Percentiles rank a stretch among this genome's conserved stretches.
Evolutionary conservation across 2,797 vertebrate species (phyloP).

Genomic region (Hipposideros larvatus): DNA sequence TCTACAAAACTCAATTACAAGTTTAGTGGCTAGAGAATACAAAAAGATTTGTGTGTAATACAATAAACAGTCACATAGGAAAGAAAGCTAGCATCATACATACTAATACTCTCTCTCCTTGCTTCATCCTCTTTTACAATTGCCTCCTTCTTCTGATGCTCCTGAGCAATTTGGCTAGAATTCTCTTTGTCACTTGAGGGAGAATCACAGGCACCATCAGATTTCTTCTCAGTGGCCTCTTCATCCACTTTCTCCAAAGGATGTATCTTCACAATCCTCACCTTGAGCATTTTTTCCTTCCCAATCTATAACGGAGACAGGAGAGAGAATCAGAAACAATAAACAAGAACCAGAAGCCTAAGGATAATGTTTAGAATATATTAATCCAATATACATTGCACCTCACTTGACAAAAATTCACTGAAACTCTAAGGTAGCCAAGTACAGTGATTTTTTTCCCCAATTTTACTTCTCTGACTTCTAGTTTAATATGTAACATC

Average conservation of each 20-base stretch:
- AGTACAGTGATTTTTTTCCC: not conserved
- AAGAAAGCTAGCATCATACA: constrained; percentile 83
- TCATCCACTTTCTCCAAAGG: constrained; percentile 93
- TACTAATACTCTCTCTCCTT: constrained; percentile 95
- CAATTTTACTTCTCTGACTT: constrained; percentile 49
- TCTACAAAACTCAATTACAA: not conserved
- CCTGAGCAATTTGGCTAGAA: constrained; percentile 92
- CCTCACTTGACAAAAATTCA: constrained; percentile 23
- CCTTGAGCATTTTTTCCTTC: constrained; percentile 95
- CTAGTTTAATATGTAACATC: not conserved
- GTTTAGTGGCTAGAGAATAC: constrained; percentile 18
- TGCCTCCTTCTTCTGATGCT: constrained; percentile 94
- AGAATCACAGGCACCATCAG: constrained; percentile 96
- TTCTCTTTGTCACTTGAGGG: constrained; percentile 99
- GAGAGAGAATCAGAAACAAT: constrained; percentile 39
- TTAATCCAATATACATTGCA: not conserved
- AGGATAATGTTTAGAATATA: not conserved
- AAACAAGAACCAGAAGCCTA: constrained; percentile 31
- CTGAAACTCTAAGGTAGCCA: not conserved
- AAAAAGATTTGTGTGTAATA: not conserved
- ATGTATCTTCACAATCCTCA: constrained; percentile 95
- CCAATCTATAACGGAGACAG: constrained; percentile 90
- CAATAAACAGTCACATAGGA: not conserved
- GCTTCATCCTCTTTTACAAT: constrained; percentile 93
- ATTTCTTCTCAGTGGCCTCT: constrained; percentile 94